Evolutionary conservation across 2,797 vertebrate genomes (phyloP).

Genomic region (Hemitrygon akajei): DNA sequence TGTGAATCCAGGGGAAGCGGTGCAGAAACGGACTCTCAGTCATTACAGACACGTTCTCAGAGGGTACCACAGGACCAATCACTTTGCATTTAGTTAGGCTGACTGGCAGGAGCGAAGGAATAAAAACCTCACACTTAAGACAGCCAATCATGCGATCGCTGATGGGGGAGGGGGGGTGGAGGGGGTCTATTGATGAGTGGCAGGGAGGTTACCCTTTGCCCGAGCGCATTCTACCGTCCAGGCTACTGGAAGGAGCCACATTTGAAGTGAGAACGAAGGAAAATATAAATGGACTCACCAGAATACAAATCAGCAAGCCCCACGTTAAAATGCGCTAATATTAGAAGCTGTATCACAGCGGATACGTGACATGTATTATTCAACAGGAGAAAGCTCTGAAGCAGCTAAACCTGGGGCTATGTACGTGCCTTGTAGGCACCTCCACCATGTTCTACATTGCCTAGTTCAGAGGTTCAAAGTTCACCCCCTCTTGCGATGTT

Average conservation of each 20-base stretch:
- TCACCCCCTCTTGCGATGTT: neutral
- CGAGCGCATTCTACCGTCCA: too few species aligned
- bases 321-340: neutral
- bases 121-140: too few species aligned
- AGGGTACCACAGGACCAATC: too few species aligned
- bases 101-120: neutral
- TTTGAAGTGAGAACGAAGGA: too few species aligned
- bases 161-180: neutral
- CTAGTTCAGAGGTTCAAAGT: constrained; percentile 18
- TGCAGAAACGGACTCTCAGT: too few species aligned
- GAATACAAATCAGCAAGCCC: constrained; percentile 12
- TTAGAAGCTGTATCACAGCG: neutral
- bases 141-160: neutral
- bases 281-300: neutral
- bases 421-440: neutral
- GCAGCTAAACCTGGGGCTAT: constrained; percentile 10
- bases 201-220: neutral
- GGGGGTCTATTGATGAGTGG: neutral
- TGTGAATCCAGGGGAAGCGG: neutral
- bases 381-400: neutral
- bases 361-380: constrained; percentile 16
- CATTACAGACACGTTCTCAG: neutral
- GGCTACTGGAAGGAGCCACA: neutral
- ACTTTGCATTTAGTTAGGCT: too few species aligned
- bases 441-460: neutral